Evolutionary conservation across 2,888 invertebrate species (phyloP), one percentile per base, ranked within the genome.

Genomic region (Andrena minutula): DNA sequence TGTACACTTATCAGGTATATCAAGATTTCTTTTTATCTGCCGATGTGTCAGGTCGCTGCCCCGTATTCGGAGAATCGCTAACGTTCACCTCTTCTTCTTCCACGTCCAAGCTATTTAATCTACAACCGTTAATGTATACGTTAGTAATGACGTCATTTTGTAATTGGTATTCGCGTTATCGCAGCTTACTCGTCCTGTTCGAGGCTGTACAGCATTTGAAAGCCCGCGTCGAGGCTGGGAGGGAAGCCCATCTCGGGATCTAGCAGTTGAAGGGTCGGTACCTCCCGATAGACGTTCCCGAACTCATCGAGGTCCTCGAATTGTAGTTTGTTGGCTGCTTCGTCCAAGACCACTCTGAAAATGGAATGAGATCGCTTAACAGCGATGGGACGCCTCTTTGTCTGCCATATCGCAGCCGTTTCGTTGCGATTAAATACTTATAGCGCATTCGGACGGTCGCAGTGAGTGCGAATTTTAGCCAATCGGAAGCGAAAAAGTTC

Each of bases 201-300:
- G 71, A 96, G 93, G 82, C 95, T 96, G 71, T 96, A 96, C 77
- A 95, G 93, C 96, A 96, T 96, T 92, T 96, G 96, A 89, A 96
- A 96, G 0, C 96, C 96, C 47, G 96, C 95, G 88, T 96, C 96
- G 47, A 96, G 92, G 10, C 96, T 95, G 0, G 95, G 95, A 2
- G 94, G 92, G 81, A 94, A 94, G 10, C 94, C 93, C 88, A 93
- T 92, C 68, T 93, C 93, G 23, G 94, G 93, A 90, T 94, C 94
- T 23, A 93, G 90, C 60, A 94, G 80, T 78, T 94, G 94, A 23
- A 94, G 87, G 2, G 94, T 94, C 78, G 93, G 93, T 16, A 93
- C 94, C 82, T 93, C 93, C 74, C 90, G 90, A 63, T 92, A 93
- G 16, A 91, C 91, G 88, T 91, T 93, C 75, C 93, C 93, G 77